Base-by-base conservation (phyloP, 1,140 invertebrate genomes). In the Neodiprion pinetum region DNA sequence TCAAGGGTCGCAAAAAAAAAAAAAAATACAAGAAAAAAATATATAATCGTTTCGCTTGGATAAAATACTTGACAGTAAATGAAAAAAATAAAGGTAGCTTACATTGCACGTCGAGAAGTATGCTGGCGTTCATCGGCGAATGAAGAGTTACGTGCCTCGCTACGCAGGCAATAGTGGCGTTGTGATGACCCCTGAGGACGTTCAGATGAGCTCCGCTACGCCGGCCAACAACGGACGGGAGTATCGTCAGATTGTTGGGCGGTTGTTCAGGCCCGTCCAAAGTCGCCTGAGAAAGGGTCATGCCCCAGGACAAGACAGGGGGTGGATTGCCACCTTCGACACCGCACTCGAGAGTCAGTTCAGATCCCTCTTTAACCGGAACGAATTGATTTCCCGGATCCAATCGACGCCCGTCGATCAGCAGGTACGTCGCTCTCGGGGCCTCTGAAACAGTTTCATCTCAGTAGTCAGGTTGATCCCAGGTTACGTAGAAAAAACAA, bases 371-470 rank as follows among this genome's bases (percentile, higher is more conserved):
- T 80, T 94, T 92, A 10, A 95, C 94, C 1, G 94, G 94, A 77
- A 96, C 93, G 87, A 95, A 96, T 71, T 94, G 92, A 87, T 95
- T 96, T 74, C 94, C 94, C 0, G 94, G 93, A 88, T 95, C 94
- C 78, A 96, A 88, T 40, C 95, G 91, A 12, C 94, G 88, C 9
- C 94, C 94, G 85, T 95, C 94, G 83, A 95, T 94, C 80, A 94
- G 90, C 79, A 95, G 89, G 84, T 95, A 96, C 70, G 94, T 94
- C 23, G 93, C 91, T 72, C 93, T 91, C 28, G 95, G 94, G 50
- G 93, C 89, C 86, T 95, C 95, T 96, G 90, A 11, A 89, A 91
- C 71, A 83, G 80, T 67, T 21, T 21, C 17, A 21, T 21, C 17
- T 21, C 17, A 21, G 17, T 21, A 77, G 14, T 21, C 17, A 21